Percentiles rank a stretch among this genome's conserved stretches.
Conservation (phyloP, 2,113 vertebrate genomes). For the Heliornis fulica region DNA sequence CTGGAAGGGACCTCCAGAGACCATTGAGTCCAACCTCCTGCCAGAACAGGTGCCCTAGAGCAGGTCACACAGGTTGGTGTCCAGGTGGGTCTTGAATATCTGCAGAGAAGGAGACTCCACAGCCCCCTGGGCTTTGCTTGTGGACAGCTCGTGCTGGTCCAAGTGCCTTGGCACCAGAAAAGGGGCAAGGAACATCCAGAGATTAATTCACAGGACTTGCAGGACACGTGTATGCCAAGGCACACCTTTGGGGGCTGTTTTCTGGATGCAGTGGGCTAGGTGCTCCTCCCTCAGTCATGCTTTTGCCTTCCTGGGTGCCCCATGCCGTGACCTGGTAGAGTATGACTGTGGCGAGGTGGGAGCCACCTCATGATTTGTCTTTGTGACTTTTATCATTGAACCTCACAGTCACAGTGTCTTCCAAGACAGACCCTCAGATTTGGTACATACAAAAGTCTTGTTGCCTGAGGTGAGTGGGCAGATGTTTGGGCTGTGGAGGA, state of each 20-base stretch:
- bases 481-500: background rate
- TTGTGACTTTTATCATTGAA: background rate
- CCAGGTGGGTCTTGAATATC: too few relatives aligned
- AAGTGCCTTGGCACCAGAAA: background rate
- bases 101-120: too few relatives aligned
- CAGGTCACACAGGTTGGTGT: too few relatives aligned
- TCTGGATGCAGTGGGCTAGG: rapidly evolving
- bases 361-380: background rate
- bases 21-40: too few relatives aligned
- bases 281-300: background rate
- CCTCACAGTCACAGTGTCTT: background rate
- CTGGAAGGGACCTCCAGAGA: too few relatives aligned
- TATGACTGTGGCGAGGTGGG: rapidly evolving
- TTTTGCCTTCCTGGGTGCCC: background rate
- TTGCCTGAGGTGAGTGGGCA: background rate
- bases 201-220: background rate
- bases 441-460: background rate
- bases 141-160: background rate
- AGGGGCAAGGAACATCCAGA: background rate
- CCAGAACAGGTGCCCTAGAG: too few relatives aligned
- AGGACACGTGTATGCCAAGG: too few relatives aligned
- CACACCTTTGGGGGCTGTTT: background rate
- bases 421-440: background rate
- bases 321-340: rapidly evolving
- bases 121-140: too few relatives aligned